These are phyloP conservation scores for Xanthostigma xanthostigma DNA, from an alignment of 2,888 invertebrate species.

Conservation along the genomic window DNA sequence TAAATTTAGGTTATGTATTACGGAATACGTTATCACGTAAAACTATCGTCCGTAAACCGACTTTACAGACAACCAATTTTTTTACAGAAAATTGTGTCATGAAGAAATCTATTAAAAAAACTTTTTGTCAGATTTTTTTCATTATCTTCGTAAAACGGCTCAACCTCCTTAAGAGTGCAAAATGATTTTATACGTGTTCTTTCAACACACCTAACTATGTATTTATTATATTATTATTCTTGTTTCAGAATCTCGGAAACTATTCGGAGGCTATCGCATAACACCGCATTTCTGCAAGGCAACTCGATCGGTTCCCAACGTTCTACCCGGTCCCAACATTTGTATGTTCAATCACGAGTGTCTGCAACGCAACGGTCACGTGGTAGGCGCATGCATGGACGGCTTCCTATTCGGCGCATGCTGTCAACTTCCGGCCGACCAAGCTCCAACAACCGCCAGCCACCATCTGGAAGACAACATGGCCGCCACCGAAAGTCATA, in stretches of 20 bases:
- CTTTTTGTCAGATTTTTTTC: too few species aligned
- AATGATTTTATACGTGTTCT: too few species aligned
- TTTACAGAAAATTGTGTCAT: too few species aligned
- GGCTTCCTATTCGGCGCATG: conserved; percentile 87
- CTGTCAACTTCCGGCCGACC: conserved; percentile 52
- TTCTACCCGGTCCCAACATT: conserved; percentile 55
- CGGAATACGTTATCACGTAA: too few species aligned
- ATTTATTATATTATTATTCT: too few species aligned
- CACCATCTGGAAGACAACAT: conserved; percentile 20
- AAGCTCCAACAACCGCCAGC: conserved; percentile 17
- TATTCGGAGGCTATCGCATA: conserved; percentile 77
- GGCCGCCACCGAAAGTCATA: conserved; percentile 12
- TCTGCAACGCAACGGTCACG: conserved; percentile 58
- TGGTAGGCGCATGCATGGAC: conserved; percentile 84
- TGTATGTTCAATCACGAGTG: conserved; percentile 94
- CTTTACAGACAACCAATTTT: too few species aligned
- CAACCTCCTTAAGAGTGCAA: too few species aligned
- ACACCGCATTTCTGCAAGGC: conserved; percentile 69
- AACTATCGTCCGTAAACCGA: too few species aligned
- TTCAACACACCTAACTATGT: too few species aligned
- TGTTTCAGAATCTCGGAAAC: conserved; percentile 41
- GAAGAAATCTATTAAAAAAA: too few species aligned
- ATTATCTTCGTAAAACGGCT: too few species aligned
- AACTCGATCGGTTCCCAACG: conserved; percentile 41
- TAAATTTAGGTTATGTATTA: too few species aligned